These are phyloP conservation scores for Ectobius pallidus DNA, from an alignment of 2,888 invertebrate genomes.

Conservation along the genomic window DNA sequence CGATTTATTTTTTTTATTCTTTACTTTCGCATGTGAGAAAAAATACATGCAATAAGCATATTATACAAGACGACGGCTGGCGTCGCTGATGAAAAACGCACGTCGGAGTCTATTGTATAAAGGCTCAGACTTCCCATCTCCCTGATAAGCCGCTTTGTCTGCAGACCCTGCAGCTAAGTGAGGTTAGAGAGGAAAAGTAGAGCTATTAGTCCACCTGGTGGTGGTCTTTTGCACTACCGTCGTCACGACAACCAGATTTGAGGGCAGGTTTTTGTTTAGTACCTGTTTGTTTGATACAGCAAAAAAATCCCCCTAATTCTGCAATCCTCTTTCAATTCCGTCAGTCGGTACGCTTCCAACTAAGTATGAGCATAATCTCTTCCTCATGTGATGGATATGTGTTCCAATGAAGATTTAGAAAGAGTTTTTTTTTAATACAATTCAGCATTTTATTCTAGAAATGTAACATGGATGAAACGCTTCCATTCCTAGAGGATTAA, in stretches of 20 bases:
- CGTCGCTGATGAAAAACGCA: too few species aligned
- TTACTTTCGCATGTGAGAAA: too few species aligned
- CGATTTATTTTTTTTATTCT: too few species aligned
- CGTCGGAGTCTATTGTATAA: background rate
- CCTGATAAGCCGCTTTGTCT: slow-evolving; percentile 26
- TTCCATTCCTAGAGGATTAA: background rate
- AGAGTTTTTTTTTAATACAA: background rate
- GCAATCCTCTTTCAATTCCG: slow-evolving; percentile 31
- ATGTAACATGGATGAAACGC: background rate
- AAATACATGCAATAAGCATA: too few species aligned
- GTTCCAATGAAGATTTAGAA: background rate
- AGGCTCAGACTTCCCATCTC: background rate
- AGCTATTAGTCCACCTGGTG: slow-evolving; percentile 30
- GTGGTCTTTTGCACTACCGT: slow-evolving; percentile 28
- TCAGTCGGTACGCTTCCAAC: background rate
- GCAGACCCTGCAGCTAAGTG: slow-evolving; percentile 14
- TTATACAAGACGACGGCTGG: too few species aligned
- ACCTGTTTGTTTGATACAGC: slow-evolving; percentile 26
- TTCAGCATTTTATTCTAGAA: background rate
- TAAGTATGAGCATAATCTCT: slow-evolving; percentile 13
- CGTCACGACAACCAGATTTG: slow-evolving; percentile 35
- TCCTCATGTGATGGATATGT: background rate
- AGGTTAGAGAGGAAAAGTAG: slow-evolving; percentile 19
- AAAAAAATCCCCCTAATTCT: slow-evolving; percentile 32
- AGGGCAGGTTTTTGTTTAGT: slow-evolving; percentile 26